phyloP scores from a whole-genome alignment of 2,113 vertebrate species.

The Protobothrops mucrosquamatus region DNA sequence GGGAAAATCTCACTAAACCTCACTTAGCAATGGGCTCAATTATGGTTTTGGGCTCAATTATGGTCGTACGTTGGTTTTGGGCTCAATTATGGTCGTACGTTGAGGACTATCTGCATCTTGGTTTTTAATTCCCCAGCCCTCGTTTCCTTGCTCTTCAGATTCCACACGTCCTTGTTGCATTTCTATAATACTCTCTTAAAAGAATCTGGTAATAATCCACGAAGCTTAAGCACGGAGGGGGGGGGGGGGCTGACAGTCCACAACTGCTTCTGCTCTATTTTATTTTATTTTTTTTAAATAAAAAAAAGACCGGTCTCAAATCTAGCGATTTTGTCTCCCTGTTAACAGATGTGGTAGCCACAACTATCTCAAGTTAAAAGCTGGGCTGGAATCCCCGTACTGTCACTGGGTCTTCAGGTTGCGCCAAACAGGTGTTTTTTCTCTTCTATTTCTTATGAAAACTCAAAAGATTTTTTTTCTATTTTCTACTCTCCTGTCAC shows the following conservation, averaged over 20 bases:
- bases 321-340: background rate
- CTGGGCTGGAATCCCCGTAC: background rate
- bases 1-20: no score
- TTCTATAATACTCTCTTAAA: background rate
- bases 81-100: no score
- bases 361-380: background rate
- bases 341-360: background rate
- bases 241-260: accelerated
- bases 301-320: background rate
- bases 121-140: background rate
- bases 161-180: background rate
- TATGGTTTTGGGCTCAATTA: no score
- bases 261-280: background rate
- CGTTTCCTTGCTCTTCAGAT: background rate
- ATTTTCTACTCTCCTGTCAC: background rate
- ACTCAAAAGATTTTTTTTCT: background rate
- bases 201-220: background rate
- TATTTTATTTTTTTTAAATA: no score
- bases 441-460: background rate
- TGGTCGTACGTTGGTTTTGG: no score
- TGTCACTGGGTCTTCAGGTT: background rate
- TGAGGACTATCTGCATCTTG: background rate
- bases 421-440: background rate
- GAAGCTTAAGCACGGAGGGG: background rate
- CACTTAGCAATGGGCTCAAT: no score